These are phyloP conservation scores for Drosophila bocki DNA, from an alignment of 1,140 invertebrate species.

Conservation along the genomic window DNA sequence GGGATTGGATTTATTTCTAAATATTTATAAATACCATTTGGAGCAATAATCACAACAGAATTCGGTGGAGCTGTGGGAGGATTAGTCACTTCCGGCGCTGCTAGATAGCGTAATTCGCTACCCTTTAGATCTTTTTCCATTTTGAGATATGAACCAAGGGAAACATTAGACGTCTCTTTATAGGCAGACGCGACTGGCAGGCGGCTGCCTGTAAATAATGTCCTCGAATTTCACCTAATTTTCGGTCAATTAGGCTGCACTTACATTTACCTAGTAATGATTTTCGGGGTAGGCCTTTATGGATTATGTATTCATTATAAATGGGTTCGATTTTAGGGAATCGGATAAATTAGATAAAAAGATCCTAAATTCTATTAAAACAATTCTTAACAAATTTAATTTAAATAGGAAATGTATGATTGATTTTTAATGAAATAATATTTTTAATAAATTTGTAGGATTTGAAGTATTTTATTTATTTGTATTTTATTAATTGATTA, in stretches of 20 bases:
- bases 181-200: neutral
- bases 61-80: no score
- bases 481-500: no score
- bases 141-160: neutral
- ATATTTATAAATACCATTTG: neutral
- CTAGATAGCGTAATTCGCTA: neutral
- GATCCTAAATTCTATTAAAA: neutral
- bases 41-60: conserved; percentile 19
- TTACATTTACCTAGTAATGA: neutral
- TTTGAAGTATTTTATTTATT: no score
- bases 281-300: neutral
- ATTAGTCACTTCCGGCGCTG: neutral
- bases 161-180: neutral
- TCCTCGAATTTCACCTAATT: neutral
- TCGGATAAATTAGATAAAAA: neutral
- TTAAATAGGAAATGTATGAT: neutral
- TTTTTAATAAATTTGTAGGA: no score
- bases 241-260: neutral
- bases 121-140: neutral
- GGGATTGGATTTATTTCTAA: neutral
- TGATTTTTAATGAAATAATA: no score
- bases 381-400: neutral
- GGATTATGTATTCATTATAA: neutral
- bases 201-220: neutral
- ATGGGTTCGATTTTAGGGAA: neutral